Conservation (phyloP, 2,888 invertebrate species). For the Melanchra persicariae region DNA sequence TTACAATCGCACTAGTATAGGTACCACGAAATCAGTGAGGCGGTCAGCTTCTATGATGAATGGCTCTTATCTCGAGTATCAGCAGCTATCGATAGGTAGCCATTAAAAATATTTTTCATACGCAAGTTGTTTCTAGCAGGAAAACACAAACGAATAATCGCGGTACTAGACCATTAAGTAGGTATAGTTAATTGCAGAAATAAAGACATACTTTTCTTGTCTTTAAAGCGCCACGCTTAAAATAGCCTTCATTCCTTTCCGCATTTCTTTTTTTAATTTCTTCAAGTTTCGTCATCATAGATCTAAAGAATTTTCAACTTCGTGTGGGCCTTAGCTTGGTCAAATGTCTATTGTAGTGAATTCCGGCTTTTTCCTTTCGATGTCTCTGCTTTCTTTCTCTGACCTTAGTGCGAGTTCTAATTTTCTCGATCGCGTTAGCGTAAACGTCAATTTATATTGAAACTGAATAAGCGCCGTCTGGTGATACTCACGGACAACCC, state of each 20-base stretch:
- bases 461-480: no score
- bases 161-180: conserved; percentile 10
- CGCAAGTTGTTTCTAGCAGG: conserved; percentile 25
- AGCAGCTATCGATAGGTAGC: conserved; percentile 22
- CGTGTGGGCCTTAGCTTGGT: no score
- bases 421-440: no score
- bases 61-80: conserved; percentile 39
- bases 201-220: conserved; percentile 12
- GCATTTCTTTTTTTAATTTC: conserved; percentile 7
- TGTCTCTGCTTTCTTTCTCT: no score
- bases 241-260: conserved; percentile 10
- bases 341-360: not conserved
- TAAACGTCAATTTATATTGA: no score
- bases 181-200: conserved; percentile 26
- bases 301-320: not conserved
- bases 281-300: not conserved
- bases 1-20: no score
- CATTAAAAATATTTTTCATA: conserved; percentile 6
- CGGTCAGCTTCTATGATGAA: conserved; percentile 27
- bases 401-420: no score
- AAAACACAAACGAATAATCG: conserved; percentile 30
- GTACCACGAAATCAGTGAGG: conserved; percentile 26
- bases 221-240: not conserved
- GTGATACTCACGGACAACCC: no score
- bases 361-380: no score